Evolutionary conservation across 2,888 invertebrate genomes (phyloP), one percentile per base, ranked within the genome.

Genomic region (Volucella bombylans): DNA sequence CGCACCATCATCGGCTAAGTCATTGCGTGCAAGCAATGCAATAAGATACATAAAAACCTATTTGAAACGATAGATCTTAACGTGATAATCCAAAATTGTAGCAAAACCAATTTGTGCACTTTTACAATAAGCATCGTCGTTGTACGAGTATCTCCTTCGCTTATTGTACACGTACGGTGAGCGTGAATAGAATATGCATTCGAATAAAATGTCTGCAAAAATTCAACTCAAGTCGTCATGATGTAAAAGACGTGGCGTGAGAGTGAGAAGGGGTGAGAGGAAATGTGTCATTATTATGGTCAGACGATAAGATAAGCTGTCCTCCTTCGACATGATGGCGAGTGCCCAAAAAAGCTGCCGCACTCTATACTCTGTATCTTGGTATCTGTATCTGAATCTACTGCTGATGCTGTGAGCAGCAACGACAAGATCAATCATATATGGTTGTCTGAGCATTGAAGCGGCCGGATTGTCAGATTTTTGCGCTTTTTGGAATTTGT

Each of bases 391-490:
- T 71, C 82, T 88, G 67, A 86, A 85, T 64, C 68, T 43, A 62
- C 59, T 67, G 55, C 14, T 72, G 59, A 41, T 49, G 73, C 49
- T 47, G 12, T 45, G 31, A 39, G 61, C 45, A 52, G 45, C 49
- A 78, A 81, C 82, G 82, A 86, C 86, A 74, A 87, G 87, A 90
- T 90, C 89, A 88, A 90, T 90, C 90, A 88, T 89, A 86, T 89
- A 88, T 89, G 89, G 87, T 87, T 89, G 90, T 90, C 90, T 89
- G 88, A 88, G 87, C 89, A 90, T 89, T 88, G 88, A 89, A 89
- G 89, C 88, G 89, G 89, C 6, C 31, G 31, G 6, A 31, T 90
- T 55, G 82, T 82, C 72, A 64, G 81, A 81, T 85, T 78, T 61
- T 67, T 77, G 50, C n/a, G n/a, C 71, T 77, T 43, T 85, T 81